Evolutionary conservation across 1,140 invertebrate species (phyloP), one percentile per base, ranked within the genome.

Genomic region (Drosophila prosaltans): DNA sequence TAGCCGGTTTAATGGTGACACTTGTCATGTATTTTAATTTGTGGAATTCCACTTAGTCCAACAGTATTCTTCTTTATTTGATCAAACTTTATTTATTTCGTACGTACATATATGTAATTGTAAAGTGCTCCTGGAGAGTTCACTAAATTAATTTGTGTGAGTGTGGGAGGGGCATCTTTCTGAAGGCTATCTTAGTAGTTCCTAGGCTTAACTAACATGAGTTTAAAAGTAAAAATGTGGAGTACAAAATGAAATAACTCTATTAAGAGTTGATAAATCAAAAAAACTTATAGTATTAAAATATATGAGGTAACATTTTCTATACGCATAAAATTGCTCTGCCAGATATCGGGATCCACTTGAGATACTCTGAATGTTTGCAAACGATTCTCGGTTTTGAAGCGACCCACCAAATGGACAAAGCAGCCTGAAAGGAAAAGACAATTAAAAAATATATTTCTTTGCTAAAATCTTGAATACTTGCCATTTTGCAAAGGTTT

Each of bases 231-330:
- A 59, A 55, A 74, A 26, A 16, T 16, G 16, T 54, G 67, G 65
- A 88, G 82, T 88, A 88, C 83, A 86, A 88, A 86, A 58, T 76
- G 66, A 65, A 78, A 63, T 57, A 65, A 64, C 48, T 76, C 16
- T 57, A 61, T 57, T 24, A 45, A 68, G 64, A 36, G 40, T 57
- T 26, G 8, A 3, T 11, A 51, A 45, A 51, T 51, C 24, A 51
- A 26, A 26, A 36, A 21, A 51, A 51, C 45, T 51, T 51, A 51
- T 51, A 51, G 45, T 51, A 51, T 51, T 51, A 91, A 65, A 51
- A 75, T 64, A 63, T 82, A 90, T 24, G 69, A 64, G 5, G 77
- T 78, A 4, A 91, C 45, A 45, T 81, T 90, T 57, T 90, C 78
- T 11, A 91, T 57, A 24, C 83, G 78, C 28, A 67, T 65, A 24